A percentile compares a stretch with the other conserved stretches of the same genome.
Conservation (phyloP, 2,888 invertebrate species). For the Xylota segnis region DNA sequence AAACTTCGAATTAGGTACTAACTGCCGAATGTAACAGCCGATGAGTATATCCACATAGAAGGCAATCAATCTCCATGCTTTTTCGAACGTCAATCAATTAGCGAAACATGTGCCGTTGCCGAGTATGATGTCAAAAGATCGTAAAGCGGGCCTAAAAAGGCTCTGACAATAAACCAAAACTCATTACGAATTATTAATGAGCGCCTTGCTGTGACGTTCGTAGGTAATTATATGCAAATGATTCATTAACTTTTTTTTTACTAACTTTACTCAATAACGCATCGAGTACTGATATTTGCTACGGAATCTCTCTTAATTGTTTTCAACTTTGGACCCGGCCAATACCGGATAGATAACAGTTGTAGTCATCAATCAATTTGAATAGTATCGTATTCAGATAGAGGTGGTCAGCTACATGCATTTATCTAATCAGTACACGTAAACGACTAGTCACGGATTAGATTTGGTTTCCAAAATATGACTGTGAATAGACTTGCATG, state of each 20-base stretch:
- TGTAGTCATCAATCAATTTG: too few relatives aligned
- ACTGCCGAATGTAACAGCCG: not conserved
- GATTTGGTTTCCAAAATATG: too few relatives aligned
- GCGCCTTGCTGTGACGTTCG: not conserved
- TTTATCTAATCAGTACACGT: too few relatives aligned
- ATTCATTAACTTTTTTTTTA: not conserved
- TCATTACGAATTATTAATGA: not conserved
- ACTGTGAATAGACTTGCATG: too few relatives aligned
- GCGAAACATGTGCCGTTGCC: not conserved
- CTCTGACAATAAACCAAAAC: not conserved
- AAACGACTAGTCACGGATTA: too few relatives aligned
- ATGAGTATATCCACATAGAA: not conserved
- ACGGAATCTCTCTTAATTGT: not conserved
- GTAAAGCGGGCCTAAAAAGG: not conserved
- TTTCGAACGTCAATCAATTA: not conserved
- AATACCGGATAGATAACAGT: too few relatives aligned
- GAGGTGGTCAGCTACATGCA: too few relatives aligned
- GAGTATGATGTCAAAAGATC: not conserved
- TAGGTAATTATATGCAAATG: not conserved
- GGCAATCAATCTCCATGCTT: not conserved
- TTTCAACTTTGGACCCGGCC: too few relatives aligned
- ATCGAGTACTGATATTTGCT: not conserved
- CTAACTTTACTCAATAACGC: not conserved
- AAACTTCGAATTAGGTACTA: not conserved
- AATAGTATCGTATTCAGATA: too few relatives aligned